A percentile compares a stretch with the other conserved stretches of the same genome.
Evolutionary conservation across 2,113 vertebrate species (phyloP).

Genomic region (Canis aureus): DNA sequence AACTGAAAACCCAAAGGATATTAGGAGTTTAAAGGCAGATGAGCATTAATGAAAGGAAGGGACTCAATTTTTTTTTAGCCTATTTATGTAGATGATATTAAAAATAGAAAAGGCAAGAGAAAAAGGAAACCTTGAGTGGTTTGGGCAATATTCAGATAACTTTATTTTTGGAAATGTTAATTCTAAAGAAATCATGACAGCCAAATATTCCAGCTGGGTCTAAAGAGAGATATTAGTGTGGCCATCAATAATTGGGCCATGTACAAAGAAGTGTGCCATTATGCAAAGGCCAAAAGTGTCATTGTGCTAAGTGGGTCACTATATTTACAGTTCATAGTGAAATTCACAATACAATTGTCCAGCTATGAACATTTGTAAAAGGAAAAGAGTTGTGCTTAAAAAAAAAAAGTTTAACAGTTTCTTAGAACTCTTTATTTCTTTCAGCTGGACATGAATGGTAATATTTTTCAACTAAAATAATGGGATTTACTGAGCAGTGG

Average conservation of each 20-base stretch:
- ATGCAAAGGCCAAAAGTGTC: background rate
- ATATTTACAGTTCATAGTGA: background rate
- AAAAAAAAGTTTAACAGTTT: background rate
- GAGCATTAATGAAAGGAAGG: background rate
- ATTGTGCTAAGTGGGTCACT: background rate
- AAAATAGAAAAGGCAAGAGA: background rate
- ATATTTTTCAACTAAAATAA: background rate
- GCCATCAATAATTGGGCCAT: background rate
- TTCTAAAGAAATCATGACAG: background rate
- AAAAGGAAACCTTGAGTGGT: background rate
- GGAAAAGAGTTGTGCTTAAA: background rate
- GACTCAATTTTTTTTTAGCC: background rate
- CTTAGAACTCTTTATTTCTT: background rate
- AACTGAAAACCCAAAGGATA: background rate
- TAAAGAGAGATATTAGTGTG: background rate
- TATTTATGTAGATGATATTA: background rate
- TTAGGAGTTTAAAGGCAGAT: background rate
- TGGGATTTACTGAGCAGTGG: background rate
- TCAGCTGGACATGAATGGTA: background rate
- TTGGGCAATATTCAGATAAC: background rate
- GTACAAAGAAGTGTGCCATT: background rate
- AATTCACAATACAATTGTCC: background rate
- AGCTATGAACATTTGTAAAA: background rate
- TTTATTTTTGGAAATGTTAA: conserved; percentile 1
- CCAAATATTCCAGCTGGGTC: background rate